phyloP scores from a whole-genome alignment of 2,888 invertebrate species.

The Prosapia bicincta region DNA sequence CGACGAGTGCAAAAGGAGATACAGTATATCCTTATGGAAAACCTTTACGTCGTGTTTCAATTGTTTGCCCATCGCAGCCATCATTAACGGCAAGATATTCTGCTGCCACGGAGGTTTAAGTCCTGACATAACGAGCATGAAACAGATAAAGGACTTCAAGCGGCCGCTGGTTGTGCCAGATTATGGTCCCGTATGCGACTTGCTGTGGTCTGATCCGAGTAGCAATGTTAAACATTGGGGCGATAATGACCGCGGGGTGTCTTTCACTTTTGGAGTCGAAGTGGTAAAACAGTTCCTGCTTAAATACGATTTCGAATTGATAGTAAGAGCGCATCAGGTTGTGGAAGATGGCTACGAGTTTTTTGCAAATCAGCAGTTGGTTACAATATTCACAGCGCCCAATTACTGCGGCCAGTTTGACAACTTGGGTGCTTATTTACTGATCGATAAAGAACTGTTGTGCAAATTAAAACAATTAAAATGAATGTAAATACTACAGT shows the following conservation, averaged over 20 bases:
- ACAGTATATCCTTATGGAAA: slow-evolving; percentile 45
- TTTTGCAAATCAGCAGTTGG: slow-evolving; percentile 34
- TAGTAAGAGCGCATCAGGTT: slow-evolving; percentile 63
- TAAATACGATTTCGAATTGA: slow-evolving; percentile 61
- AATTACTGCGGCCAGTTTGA: slow-evolving; percentile 30
- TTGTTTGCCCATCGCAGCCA: slow-evolving; percentile 57
- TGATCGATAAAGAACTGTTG: slow-evolving; percentile 25
- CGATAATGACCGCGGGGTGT: slow-evolving; percentile 48
- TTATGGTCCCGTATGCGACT: slow-evolving; percentile 55
- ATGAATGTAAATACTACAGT: too few species aligned
- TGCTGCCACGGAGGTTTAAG: slow-evolving; percentile 57
- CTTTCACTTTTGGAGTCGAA: slow-evolving; percentile 61
- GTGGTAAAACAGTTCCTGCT: slow-evolving; percentile 61
- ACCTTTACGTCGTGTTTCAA: slow-evolving; percentile 49
- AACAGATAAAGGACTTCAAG: slow-evolving; percentile 54
- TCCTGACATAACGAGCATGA: slow-evolving; percentile 51
- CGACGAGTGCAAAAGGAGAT: slow-evolving; percentile 78
- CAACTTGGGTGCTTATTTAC: slow-evolving; percentile 31
- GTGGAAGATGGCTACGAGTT: slow-evolving; percentile 38
- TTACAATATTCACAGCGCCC: slow-evolving; percentile 35
- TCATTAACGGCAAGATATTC: slow-evolving; percentile 62
- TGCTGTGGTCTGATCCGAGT: slow-evolving; percentile 56
- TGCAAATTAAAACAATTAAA: too few species aligned
- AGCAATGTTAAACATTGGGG: slow-evolving; percentile 43
- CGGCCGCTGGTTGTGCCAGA: slow-evolving; percentile 56